phyloP scores from a whole-genome alignment of 2,797 vertebrate genomes.

The Amblyraja radiata region DNA sequence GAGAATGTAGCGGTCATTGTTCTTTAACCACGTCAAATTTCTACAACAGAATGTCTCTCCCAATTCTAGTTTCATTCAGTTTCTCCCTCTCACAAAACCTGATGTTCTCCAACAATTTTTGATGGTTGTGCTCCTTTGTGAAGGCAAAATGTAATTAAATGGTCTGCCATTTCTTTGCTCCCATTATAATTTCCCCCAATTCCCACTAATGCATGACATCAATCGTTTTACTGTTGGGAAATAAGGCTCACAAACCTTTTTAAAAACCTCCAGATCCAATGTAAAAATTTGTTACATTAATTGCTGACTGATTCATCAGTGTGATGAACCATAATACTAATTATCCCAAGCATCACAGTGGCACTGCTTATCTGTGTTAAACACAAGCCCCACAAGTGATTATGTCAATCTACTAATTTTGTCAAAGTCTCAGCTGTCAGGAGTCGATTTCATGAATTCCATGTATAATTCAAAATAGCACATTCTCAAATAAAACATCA shows the following conservation, averaged over 20 bases:
- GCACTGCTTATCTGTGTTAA: not conserved
- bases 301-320: not conserved
- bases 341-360: constrained; percentile 11
- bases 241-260: not conserved
- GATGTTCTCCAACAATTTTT: no score
- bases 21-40: no score
- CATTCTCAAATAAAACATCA: not conserved
- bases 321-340: not conserved
- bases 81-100: no score
- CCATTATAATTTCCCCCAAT: no score
- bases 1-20: no score
- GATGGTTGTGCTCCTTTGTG: no score
- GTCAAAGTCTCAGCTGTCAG: not conserved
- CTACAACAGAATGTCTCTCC: no score
- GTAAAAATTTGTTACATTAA: constrained; percentile 14
- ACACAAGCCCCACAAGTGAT: not conserved
- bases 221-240: not conserved
- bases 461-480: not conserved
- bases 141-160: no score
- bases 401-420: constrained; percentile 14
- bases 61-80: no score
- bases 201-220: not conserved
- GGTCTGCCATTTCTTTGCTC: no score
- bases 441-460: not conserved
- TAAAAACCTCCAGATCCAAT: not conserved